These are phyloP conservation scores for Drosophila truncata DNA, from an alignment of 1,140 invertebrate species.

Conservation along the genomic window DNA sequence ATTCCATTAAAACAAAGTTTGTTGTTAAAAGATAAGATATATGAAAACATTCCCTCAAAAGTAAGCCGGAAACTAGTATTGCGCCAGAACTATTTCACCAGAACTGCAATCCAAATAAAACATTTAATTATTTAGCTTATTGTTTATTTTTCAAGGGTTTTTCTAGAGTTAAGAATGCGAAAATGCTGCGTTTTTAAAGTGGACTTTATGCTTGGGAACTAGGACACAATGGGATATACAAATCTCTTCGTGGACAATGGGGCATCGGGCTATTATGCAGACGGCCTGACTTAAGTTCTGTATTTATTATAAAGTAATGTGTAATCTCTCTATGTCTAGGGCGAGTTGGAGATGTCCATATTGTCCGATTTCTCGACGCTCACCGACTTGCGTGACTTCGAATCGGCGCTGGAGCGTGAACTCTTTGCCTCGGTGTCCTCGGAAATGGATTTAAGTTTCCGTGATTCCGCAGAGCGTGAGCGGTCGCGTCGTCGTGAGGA, in stretches of 20 bases:
- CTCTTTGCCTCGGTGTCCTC: slow-evolving; percentile 82
- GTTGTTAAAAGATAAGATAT: background rate
- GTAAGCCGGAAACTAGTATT: background rate
- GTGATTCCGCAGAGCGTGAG: slow-evolving; percentile 71
- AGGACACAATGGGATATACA: slow-evolving; percentile 19
- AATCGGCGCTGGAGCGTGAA: slow-evolving; percentile 67
- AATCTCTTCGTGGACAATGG: slow-evolving; percentile 18
- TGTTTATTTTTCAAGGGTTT: slow-evolving; percentile 35
- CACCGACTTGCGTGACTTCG: slow-evolving; percentile 76
- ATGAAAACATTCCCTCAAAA: background rate
- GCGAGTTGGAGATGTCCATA: slow-evolving; percentile 87
- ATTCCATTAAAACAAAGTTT: background rate
- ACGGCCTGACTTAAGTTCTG: slow-evolving; percentile 33
- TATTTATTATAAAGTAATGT: slow-evolving; percentile 40
- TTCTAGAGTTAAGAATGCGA: slow-evolving; percentile 30
- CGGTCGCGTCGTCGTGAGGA: slow-evolving; percentile 69
- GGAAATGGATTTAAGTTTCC: slow-evolving; percentile 75
- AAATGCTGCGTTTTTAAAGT: slow-evolving; percentile 32
- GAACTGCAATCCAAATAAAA: slow-evolving; percentile 6
- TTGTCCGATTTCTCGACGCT: slow-evolving; percentile 87
- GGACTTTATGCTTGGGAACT: slow-evolving; percentile 57
- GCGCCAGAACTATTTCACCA: background rate
- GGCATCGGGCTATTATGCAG: slow-evolving; percentile 21
- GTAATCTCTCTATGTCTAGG: slow-evolving; percentile 50
- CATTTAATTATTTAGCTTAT: background rate